Evolutionary conservation across 1,140 invertebrate species (phyloP).

Genomic region (Coptotermes formosanus): DNA sequence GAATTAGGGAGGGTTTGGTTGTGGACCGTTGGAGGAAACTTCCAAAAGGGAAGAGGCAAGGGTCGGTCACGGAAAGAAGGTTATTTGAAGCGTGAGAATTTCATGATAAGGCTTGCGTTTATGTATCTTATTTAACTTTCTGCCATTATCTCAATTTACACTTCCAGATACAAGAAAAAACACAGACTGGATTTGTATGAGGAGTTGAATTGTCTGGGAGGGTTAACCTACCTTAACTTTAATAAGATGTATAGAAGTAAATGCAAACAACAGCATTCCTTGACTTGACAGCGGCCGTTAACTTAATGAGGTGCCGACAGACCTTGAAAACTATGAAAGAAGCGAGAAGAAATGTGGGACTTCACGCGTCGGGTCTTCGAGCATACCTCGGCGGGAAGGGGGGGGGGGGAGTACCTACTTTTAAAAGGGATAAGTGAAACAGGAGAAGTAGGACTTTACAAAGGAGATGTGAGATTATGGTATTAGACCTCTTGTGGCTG

Average conservation of each 20-base stretch:
- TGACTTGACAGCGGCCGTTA: neutral
- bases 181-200: neutral
- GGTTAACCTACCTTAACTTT: too few relatives aligned
- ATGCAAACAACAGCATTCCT: slow-evolving; percentile 4
- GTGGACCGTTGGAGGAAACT: neutral
- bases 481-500: neutral
- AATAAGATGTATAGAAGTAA: neutral
- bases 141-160: neutral
- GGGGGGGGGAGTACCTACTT: neutral
- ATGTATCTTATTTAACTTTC: neutral
- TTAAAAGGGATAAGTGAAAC: neutral
- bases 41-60: neutral
- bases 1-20: neutral
- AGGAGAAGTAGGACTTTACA: neutral
- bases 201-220: neutral
- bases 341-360: neutral
- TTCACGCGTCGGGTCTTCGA: neutral
- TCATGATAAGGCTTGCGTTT: neutral
- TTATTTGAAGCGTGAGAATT: neutral
- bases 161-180: neutral
- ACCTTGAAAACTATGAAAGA: neutral
- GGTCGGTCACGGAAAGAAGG: neutral
- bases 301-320: slow-evolving; percentile 2
- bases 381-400: neutral
- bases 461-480: neutral